These are phyloP conservation scores for Deladenus siricidicola DNA, from an alignment of 2,888 invertebrate species.

Conservation along the genomic window DNA sequence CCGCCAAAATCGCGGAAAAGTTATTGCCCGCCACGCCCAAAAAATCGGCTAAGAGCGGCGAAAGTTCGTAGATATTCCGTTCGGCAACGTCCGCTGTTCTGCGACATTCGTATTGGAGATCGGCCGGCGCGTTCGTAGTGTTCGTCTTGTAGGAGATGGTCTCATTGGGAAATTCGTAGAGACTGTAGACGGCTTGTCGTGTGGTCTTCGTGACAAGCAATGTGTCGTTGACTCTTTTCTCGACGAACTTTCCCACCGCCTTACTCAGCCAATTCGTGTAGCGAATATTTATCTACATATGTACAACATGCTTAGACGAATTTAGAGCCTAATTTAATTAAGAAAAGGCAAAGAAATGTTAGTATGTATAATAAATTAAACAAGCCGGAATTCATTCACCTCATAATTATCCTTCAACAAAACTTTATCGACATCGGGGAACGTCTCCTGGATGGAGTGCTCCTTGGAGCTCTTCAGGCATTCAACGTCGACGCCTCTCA, in stretches of 20 bases:
- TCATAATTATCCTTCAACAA: conserved; percentile 1
- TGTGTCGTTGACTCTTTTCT: background rate
- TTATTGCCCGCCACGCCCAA: background rate
- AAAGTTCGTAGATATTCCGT: background rate
- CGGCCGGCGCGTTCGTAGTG: background rate
- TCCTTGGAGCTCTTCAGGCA: no score
- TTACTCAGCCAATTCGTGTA: conserved; percentile 1
- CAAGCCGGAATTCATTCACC: background rate
- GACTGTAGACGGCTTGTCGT: background rate
- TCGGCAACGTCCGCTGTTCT: background rate
- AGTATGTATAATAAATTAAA: background rate
- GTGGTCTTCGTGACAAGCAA: background rate
- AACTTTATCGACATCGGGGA: background rate
- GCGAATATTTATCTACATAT: background rate
- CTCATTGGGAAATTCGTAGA: background rate
- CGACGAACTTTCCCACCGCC: background rate
- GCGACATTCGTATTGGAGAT: background rate
- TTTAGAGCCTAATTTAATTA: background rate
- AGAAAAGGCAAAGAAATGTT: background rate
- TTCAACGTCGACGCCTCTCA: no score
- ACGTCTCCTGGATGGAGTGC: no score
- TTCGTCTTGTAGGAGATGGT: background rate
- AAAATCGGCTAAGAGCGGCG: background rate
- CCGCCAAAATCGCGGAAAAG: background rate
- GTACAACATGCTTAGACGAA: no score